Base-by-base conservation (phyloP, 1,140 invertebrate species). In the Drosophila setifemur region DNA sequence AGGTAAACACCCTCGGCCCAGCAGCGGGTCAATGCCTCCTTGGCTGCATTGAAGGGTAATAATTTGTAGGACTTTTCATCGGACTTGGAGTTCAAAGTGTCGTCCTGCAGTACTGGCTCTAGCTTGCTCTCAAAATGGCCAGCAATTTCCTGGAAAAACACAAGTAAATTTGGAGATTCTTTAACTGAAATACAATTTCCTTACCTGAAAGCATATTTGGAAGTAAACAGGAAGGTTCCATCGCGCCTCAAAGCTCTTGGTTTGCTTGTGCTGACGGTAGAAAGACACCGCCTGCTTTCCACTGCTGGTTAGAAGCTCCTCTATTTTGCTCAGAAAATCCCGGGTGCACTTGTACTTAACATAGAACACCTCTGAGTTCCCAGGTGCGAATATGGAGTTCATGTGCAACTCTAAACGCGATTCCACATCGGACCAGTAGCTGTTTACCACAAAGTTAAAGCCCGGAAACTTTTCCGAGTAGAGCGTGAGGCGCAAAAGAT, bases 171-270 rank as follows among this genome's bases (percentile, higher is more conserved):
- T 37, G 6, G 7, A 14, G 0, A 6, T 5, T 8, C 0, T n/a
- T 29, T 9, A 5, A 21, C 11, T 9, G n/a, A 28, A 1, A 21
- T 4, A 1, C 23, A 3, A 16, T 7, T 19, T 2, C 0, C 39
- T 18, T 40, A 89, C 88, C 68, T 98, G 96, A 92, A 97, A 96
- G 68, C 95, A 92, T 79, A 98, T 97, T 92, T 98, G 97, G 91
- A 97, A 98, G 90, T 99, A 98, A 11, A 99, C 96, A 23, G 97
- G 95, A 19, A 98, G 92, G 91, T 98, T 98, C 96, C 97, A 99
- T 77, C 96, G 95, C 52, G 94, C 93, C 42, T 96, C 92, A 90
- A 98, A 97, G 39, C 92, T 92, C 76, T 93, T 93, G 68, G 94
- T 95, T 54, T 94, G 94, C 19, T 92, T 88, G 88, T 95, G 93